Base-by-base conservation (phyloP, 2,113 vertebrate genomes). In the Amphiprion ocellaris region DNA sequence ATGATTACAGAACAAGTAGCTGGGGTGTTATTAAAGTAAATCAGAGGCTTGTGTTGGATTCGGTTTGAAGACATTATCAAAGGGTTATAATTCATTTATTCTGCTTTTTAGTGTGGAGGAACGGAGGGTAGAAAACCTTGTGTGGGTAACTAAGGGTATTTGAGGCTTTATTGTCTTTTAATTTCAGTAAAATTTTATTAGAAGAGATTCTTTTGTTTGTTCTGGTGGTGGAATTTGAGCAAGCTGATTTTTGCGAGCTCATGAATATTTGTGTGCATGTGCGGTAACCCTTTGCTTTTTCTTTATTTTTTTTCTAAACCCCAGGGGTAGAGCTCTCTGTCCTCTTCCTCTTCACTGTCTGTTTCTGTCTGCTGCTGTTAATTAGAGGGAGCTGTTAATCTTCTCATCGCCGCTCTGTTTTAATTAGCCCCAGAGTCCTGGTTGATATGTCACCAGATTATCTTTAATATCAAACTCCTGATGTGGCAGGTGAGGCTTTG, bases 371-470 rank as follows among this genome's bases (percentile, higher is more conserved):
- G 66, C 61, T 71, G 63, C 77, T 83, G 28, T 74, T 87, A 86
- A 89, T 87, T 83, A 89, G 33, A 79, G 19, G 69, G 64, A 76
- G 52, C 58, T 63, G n/a, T 21, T 88, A 82, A 87, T 91, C 71
- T 86, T 87, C 88, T 90, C 79, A 81, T 87, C 84, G 84, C 61
- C 5, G 50, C 65, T 77, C 74, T 12, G 30, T 52, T 86, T 91
- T 88, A 91, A 92, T 89, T 86, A 90, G 86, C 39, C 63, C 71
- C 46, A n/a, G 50, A 92, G 66, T 85, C 61, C 82, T 71, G 41
- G 39, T 89, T 85, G 73, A 75, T 73, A 60, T 89, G 90, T 82
- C 85, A 74, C 28, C 68, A 69, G 70, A 56, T 91, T 84, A 80
- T 73, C 82, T 87, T 88, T 80, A 37, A 86, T 84, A 56, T 87